Conservation (phyloP, 2,888 invertebrate species). For the Aromia moschata region DNA sequence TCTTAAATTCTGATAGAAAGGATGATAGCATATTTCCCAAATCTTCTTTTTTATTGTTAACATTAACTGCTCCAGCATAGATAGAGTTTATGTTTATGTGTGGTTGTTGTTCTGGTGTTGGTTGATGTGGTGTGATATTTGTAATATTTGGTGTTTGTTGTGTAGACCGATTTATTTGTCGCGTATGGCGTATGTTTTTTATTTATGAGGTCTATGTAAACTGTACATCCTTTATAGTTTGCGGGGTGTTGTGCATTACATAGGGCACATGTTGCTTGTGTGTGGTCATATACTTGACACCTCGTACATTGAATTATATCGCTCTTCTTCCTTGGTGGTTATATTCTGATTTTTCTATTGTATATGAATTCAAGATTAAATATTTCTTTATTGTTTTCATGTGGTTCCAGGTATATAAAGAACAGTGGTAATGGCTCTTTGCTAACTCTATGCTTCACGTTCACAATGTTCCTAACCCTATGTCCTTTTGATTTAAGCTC, state of each 20-base stretch:
- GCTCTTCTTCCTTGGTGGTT: neutral
- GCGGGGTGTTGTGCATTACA: neutral
- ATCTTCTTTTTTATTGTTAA: neutral
- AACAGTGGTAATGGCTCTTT: neutral
- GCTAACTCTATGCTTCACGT: neutral
- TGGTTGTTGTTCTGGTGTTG: neutral
- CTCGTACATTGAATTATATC: neutral
- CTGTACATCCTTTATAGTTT: neutral
- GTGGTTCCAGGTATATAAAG: neutral
- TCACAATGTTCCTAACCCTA: neutral
- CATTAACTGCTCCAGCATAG: neutral
- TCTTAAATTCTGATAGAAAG: neutral
- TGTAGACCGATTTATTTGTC: neutral
- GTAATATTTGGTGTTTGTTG: neutral
- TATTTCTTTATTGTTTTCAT: constrained; percentile 1
- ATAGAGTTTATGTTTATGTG: neutral
- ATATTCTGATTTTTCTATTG: neutral
- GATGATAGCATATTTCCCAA: neutral
- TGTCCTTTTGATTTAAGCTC: no score
- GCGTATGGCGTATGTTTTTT: neutral
- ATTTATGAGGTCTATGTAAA: neutral
- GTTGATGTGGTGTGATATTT: neutral
- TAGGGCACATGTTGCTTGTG: neutral
- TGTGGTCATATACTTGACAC: neutral
- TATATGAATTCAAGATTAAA: no score